These are phyloP conservation scores for Liposcelis brunnea DNA, from an alignment of 2,888 invertebrate species.

Conservation along the genomic window DNA sequence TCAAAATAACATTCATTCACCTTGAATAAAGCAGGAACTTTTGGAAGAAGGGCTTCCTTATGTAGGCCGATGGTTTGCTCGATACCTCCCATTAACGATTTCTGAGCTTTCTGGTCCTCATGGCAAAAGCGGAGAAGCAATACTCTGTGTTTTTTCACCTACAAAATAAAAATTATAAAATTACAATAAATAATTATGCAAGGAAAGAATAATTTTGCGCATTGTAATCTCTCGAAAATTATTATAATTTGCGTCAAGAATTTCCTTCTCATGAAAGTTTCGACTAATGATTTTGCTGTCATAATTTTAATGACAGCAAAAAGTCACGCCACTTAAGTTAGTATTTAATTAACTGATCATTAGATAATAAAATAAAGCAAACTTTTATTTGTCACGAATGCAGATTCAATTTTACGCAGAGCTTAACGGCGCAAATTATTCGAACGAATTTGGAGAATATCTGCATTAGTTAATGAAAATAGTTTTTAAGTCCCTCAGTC, in stretches of 20 bases:
- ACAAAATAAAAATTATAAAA: constrained; percentile 18
- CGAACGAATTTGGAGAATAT: too few species aligned
- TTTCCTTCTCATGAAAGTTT: neutral
- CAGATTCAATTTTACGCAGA: too few species aligned
- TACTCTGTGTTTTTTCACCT: constrained; percentile 59
- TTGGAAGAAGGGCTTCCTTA: constrained; percentile 60
- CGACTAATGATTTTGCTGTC: too few species aligned
- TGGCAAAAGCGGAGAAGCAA: constrained; percentile 67
- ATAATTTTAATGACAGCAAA: too few species aligned
- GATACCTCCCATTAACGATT: constrained; percentile 84
- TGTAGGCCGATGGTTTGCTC: constrained; percentile 81
- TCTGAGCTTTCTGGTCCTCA: constrained; percentile 68
- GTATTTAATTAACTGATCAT: too few species aligned
- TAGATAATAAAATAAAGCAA: too few species aligned
- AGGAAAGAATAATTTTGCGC: neutral
- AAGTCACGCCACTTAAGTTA: too few species aligned
- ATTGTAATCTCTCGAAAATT: neutral
- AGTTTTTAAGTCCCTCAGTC: too few species aligned
- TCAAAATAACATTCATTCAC: constrained; percentile 26
- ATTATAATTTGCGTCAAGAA: neutral
- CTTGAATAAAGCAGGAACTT: constrained; percentile 78
- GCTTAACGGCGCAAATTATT: too few species aligned
- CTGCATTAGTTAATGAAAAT: too few species aligned
- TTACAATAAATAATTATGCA: neutral
- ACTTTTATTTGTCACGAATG: too few species aligned